Base-by-base conservation (phyloP, 2,797 vertebrate species). In the Propithecus perrieri region DNA sequence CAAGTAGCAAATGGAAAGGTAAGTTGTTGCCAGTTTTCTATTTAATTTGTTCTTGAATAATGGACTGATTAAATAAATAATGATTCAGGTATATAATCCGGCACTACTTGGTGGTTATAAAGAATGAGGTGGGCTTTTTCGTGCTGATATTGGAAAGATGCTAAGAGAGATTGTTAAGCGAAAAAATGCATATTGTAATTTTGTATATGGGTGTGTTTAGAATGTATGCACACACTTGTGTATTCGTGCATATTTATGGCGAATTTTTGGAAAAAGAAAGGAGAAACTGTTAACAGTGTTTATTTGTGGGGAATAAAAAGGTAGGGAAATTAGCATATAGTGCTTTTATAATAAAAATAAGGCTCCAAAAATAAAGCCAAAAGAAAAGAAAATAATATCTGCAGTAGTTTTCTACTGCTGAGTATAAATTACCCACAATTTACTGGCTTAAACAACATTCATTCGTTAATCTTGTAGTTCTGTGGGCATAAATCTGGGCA, bases 361-460 rank as follows among this genome's bases (percentile, higher is more conserved):
- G 33, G 7, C 20, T 67, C 41, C 83, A 75, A 87, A 75, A 94
- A 81, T 85, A 80, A 86, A 89, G 33, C 28, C 46, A 41, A 72
- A 86, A 84, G 50, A 84, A 85, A 89, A 85, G n/a, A 85, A 76
- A 75, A 85, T 38, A 43, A 85, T 69, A 35, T 71, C n/a, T 94
- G 7, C 4, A 38, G 17, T 85, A 33, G 18, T 81, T 94, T 88
- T 89, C n/a, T 75, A 15, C 78, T 88, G 57, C 55, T 81, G 0
- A 89, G 41, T 61, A 71, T 71, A 85, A 22, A 79, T 96, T 87
- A 63, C n/a, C 74, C 65, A 81, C 91, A 59, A 84, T 67, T 30
- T 26, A 63, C 30, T 79, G 43, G 46, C 33, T 95, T 79, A 59
- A 57, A 55, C 20, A 59, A 33, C 61, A 79, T 85, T 35, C 18